Evolutionary conservation across 2,888 invertebrate species (phyloP).

Genomic region (Callyntrura sp.): DNA sequence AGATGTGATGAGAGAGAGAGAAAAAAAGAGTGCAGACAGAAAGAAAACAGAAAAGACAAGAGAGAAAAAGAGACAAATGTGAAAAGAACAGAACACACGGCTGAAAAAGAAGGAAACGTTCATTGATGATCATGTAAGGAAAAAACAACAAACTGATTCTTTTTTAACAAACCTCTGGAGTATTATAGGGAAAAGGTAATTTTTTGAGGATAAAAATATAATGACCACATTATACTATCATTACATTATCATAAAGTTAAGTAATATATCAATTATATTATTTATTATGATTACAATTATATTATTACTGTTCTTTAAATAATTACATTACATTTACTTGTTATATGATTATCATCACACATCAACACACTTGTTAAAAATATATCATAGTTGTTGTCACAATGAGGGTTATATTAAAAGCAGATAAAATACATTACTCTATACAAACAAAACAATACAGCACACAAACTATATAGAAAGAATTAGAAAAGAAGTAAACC

Average conservation of each 20-base stretch:
- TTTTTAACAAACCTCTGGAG: constrained; percentile 59
- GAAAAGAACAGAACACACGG: constrained; percentile 9
- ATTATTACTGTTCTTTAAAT: constrained; percentile 33
- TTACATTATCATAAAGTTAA: constrained; percentile 3
- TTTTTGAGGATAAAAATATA: constrained; percentile 35
- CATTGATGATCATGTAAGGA: constrained; percentile 50
- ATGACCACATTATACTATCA: constrained; percentile 45
- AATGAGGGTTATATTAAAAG: not conserved
- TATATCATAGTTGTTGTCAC: too few species aligned
- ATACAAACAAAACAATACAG: not conserved
- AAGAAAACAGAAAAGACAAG: constrained; percentile 26
- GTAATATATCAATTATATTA: constrained; percentile 12
- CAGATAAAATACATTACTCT: not conserved
- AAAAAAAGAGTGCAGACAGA: constrained; percentile 25
- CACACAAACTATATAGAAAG: not conserved
- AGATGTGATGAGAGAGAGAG: constrained; percentile 23
- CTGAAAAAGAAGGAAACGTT: constrained; percentile 35
- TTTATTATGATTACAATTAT: constrained; percentile 13
- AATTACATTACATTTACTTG: constrained; percentile 24
- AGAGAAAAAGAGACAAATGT: constrained; percentile 19
- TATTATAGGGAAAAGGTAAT: constrained; percentile 64
- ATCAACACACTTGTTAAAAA: not conserved
- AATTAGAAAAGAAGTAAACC: not conserved
- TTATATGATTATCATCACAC: constrained; percentile 18
- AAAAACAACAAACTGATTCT: constrained; percentile 29